Evolutionary conservation across 2,888 invertebrate species (phyloP), one percentile per base, ranked within the genome.

Genomic region (Lacanobia oleracea): DNA sequence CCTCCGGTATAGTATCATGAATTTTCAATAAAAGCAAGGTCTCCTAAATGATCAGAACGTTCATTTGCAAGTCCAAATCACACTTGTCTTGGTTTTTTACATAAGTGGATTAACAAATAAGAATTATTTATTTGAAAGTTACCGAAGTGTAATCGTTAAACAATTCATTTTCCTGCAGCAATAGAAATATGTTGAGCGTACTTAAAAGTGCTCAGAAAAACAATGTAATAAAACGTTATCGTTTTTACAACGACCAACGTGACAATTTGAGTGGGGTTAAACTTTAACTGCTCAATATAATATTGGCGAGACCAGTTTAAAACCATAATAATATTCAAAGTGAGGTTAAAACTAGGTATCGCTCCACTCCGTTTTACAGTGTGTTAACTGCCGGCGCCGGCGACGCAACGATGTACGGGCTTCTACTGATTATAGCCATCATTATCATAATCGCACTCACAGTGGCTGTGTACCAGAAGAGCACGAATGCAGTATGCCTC

Each of bases 401-500:
- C 5, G 33, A 23, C 37, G 48, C 53, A 54, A 75, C 59, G 14
- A 77, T 84, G 80, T 77, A 65, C 61, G 72, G 40, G 1, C 1
- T 70, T 18, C 10, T 83, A 27, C 37, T 83, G 0, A 53, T 76
- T 57, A 54, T 82, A 37, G 65, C 71, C 1, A 14, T 79, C 4
- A 63, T 81, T n/a, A 12, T 81, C n/a, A 71, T 83, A 51, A 59
- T 79, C 5, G 60, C 37, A 3, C 68, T 86, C 10, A 45, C 57
- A 2, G 27, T 84, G 0, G 67, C 70, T 0, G 2, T 86, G 0
- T 72, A 85, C 54, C 69, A 86, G 56, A 87, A 87, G 70, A 81
- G 27, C 60, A 90, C 94, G 2, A 87, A 87, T 45, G 78, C 78
- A 62, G 50, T 73, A 76, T 87, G 88, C 27, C 14, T 53, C 4